Base-by-base conservation (phyloP, 2,888 invertebrate genomes). In the Ypsolopha sequella region DNA sequence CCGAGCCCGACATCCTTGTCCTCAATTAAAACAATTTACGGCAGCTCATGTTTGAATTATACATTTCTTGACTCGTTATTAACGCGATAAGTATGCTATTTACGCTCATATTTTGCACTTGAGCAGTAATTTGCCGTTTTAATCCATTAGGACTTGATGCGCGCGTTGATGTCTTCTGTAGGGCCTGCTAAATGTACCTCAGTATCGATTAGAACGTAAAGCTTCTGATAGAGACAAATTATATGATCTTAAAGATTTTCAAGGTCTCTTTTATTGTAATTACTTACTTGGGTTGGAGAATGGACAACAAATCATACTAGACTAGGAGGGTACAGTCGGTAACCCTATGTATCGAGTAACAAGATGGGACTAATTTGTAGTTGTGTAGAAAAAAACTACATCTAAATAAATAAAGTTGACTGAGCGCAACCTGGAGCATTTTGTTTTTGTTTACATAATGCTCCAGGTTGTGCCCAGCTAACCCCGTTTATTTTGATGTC, bases 1-100 rank as follows among this genome's bases (percentile, higher is more conserved):
- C 57, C 55, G 64, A 63, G 65, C 66, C 66, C 61, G 71, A 71
- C 70, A 81, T 81, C 84, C 84, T 84, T 84, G 84, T 73, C 79
- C 84, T 70, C 80, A 77, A 80, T 84, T 76, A 76, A 74, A 78
- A 74, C 76, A 72, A 71, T 82, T 80, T 78, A 76, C 73, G 60
- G 67, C 71, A 68, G 63, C 65, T 73, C 73, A 73, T 69, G 65
- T 73, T 73, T 75, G 66, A 75, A 74, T 79, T 73, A 68, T 69
- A 71, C 69, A 74, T 70, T 72, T 60, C 65, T 64, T 44, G 51
- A 35, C 36, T 44, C 36, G 41, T 51, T 50, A 51, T 53, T 48
- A 55, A 52, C 50, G 53, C 50, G 51, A 56, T 54, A 55, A 57
- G 41, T 51, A 51, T 46, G 52, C 47, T 24, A 48, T 57, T 55